These are phyloP conservation scores for Pterocles gutturalis DNA, from an alignment of 2,113 vertebrate species.

Conservation along the genomic window DNA sequence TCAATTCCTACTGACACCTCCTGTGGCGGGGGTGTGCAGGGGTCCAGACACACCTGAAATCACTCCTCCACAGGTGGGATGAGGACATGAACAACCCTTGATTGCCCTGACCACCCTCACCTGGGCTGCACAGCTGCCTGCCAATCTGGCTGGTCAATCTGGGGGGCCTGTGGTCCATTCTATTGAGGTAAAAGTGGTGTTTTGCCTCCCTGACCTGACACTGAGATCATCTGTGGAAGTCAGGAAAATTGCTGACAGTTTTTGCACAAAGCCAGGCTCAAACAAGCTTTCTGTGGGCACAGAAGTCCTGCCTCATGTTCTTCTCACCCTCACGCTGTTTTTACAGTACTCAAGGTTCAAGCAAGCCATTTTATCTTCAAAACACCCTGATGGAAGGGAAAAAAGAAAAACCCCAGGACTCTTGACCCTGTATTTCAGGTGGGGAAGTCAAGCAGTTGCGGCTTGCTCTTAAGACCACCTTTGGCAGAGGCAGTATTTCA, in stretches of 20 bases:
- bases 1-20: background rate
- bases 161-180: accelerated
- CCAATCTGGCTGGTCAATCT: background rate
- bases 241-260: background rate
- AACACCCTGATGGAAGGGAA: background rate
- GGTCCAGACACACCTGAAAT: background rate
- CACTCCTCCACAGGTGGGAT: background rate
- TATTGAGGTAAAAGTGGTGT: background rate
- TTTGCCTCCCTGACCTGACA: background rate
- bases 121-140: background rate
- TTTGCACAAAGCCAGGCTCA: background rate
- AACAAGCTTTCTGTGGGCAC: background rate
- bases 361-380: background rate
- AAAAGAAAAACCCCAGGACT: accelerated
- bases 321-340: background rate
- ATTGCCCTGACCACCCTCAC: background rate
- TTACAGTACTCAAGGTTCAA: background rate
- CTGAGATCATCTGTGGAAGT: background rate
- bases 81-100: background rate
- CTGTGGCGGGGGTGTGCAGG: background rate
- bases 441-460: background rate
- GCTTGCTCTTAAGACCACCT: background rate
- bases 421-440: background rate
- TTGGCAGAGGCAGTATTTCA: background rate
- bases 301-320: background rate